Evolutionary conservation across 2,113 vertebrate genomes (phyloP).

Genomic region (Numenius arquata): DNA sequence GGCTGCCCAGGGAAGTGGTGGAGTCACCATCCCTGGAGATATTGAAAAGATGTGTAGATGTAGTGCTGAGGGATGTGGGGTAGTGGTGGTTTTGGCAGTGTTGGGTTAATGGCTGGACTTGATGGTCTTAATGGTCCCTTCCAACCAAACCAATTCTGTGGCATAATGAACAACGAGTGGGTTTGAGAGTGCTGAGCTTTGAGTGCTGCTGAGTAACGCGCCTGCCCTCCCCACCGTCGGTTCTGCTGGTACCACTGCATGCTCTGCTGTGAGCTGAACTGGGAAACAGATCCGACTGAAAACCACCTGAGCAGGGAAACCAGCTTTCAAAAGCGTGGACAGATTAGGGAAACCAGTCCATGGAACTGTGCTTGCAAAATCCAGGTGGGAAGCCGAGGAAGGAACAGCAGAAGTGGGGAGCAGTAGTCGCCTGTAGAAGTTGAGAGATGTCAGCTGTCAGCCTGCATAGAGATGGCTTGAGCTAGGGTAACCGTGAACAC

Average conservation of each 20-base stretch:
- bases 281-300: not conserved
- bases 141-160: not conserved
- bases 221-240: not conserved
- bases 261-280: not conserved
- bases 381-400: not conserved
- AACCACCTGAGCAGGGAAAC: not conserved
- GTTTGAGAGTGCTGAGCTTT: not conserved
- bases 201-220: fast-evolving
- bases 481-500: not conserved
- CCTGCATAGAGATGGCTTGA: not conserved
- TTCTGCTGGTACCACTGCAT: not conserved
- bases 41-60: not conserved
- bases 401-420: not conserved
- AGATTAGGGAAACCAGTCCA: not conserved
- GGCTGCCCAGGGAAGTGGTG: not conserved
- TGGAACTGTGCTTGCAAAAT: not conserved
- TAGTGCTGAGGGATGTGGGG: not conserved
- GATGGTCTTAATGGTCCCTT: not conserved
- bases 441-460: not conserved
- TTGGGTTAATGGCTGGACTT: not conserved
- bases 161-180: not conserved
- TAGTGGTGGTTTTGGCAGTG: not conserved
- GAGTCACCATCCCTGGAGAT: not conserved
- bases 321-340: not conserved
- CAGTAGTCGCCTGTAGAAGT: not conserved